A percentile compares a stretch with the other conserved stretches of the same genome.
These are phyloP conservation scores for Hypsopygia costalis DNA, from an alignment of 2,888 invertebrate genomes.

Conservation along the genomic window DNA sequence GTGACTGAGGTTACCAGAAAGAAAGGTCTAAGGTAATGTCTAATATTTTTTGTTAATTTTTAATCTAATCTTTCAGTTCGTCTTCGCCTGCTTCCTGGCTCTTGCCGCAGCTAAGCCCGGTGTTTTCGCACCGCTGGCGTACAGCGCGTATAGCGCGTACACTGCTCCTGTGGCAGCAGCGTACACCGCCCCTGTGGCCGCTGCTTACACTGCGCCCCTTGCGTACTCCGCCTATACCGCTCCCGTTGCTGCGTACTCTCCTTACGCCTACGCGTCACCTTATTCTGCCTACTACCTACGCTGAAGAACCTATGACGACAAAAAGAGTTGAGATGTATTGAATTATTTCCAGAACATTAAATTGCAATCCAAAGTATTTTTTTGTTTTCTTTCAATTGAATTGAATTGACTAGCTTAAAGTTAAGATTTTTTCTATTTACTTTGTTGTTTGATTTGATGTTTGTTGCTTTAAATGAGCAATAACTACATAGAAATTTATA, in stretches of 20 bases:
- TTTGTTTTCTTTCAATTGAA: too few relatives aligned
- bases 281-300: constrained; percentile 34
- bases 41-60: constrained; percentile 7
- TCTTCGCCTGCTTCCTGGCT: constrained; percentile 71
- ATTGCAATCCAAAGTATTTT: too few relatives aligned
- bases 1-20: too few relatives aligned
- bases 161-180: constrained; percentile 46
- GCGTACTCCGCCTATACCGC: constrained; percentile 48
- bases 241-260: constrained; percentile 39
- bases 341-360: not conserved
- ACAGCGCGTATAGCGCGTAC: constrained; percentile 52
- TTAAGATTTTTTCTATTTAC: too few relatives aligned
- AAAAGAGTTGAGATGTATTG: not conserved
- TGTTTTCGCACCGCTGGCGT: constrained; percentile 42
- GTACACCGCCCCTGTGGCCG: constrained; percentile 44
- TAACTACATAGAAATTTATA: too few relatives aligned
- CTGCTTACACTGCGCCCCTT: constrained; percentile 46
- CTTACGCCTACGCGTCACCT: constrained; percentile 48
- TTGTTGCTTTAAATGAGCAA: too few relatives aligned
- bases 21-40: too few relatives aligned
- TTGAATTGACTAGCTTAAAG: too few relatives aligned
- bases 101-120: constrained; percentile 66
- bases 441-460: too few relatives aligned
- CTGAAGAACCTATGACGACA: not conserved
- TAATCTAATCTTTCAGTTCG: constrained; percentile 65